Conservation (phyloP, 2,797 vertebrate species). For the Peromyscus aztecus region DNA sequence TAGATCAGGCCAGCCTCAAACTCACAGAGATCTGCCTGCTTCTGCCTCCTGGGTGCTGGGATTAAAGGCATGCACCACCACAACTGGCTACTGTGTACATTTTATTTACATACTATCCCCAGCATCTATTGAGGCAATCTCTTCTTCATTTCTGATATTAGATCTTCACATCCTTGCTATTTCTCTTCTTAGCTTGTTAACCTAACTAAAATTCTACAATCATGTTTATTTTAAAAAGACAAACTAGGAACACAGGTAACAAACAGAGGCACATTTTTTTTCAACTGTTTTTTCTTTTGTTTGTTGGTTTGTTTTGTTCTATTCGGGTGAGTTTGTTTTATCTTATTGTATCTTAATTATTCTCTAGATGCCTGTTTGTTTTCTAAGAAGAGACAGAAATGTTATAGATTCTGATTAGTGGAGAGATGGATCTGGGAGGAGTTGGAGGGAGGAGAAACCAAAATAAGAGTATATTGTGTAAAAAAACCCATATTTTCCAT, state of each 20-base stretch:
- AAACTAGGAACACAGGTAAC: not conserved
- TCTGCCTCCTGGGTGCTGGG: not conserved
- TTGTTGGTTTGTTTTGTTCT: not conserved
- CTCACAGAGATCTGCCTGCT: not conserved
- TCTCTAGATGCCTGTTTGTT: not conserved
- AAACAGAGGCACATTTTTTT: not conserved
- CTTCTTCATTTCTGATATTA: not conserved
- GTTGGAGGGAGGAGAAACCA: not conserved
- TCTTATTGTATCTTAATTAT: not conserved
- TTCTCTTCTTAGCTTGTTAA: not conserved
- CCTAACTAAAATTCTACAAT: not conserved
- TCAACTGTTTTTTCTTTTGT: not conserved
- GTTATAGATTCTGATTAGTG: fast-evolving
- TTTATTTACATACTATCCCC: not conserved
- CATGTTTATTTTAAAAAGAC: not conserved
- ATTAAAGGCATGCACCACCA: too few species aligned
- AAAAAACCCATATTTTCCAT: not conserved
- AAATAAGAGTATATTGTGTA: not conserved
- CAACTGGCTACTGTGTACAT: not conserved
- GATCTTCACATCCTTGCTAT: not conserved
- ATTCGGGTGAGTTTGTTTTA: not conserved
- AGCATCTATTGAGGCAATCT: too few species aligned
- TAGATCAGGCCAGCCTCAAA: not conserved
- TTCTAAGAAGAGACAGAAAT: not conserved
- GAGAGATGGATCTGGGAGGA: not conserved